phyloP scores from a whole-genome alignment of 2,797 vertebrate genomes.

The Neoniphon sammara region DNA sequence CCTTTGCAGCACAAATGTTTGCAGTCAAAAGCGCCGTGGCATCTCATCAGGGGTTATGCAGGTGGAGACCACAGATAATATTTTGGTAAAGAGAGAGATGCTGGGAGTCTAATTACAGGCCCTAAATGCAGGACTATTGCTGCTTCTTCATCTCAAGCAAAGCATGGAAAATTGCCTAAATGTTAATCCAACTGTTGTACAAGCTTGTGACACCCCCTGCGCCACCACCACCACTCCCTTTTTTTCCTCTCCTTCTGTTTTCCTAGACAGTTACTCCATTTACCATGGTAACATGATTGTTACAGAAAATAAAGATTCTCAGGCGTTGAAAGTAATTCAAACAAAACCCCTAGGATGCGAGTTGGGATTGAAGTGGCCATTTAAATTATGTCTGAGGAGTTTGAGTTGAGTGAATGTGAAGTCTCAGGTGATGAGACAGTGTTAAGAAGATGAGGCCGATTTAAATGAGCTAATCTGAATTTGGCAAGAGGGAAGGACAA shows the following conservation, averaged over 20 bases:
- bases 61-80: slow-evolving; percentile 34
- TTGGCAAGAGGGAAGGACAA: slow-evolving; percentile 3
- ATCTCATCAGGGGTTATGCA: slow-evolving; percentile 18
- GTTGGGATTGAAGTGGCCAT: slow-evolving; percentile 51
- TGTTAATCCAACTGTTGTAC: slow-evolving; percentile 57
- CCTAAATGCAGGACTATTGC: slow-evolving; percentile 37
- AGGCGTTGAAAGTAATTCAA: slow-evolving; percentile 31
- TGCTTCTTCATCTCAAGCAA: slow-evolving; percentile 47
- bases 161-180: slow-evolving; percentile 56
- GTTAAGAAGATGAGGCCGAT: slow-evolving; percentile 18
- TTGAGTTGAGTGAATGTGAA: slow-evolving; percentile 18
- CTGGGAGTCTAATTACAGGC: slow-evolving; percentile 43
- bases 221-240: slow-evolving; percentile 7
- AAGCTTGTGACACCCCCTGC: slow-evolving; percentile 24
- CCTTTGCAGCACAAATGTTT: slow-evolving; percentile 20
- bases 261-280: slow-evolving; percentile 14
- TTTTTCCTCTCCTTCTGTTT: slow-evolving; percentile 17
- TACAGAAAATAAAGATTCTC: slow-evolving; percentile 26
- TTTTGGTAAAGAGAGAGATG: slow-evolving; percentile 14
- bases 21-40: slow-evolving; percentile 10
- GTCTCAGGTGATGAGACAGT: slow-evolving; percentile 32
- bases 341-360: slow-evolving; percentile 42
- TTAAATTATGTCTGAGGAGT: slow-evolving; percentile 50
- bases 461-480: slow-evolving; percentile 39
- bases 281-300: slow-evolving; percentile 23